Evolutionary conservation across 1,140 invertebrate genomes (phyloP), one percentile per base, ranked within the genome.

Genomic region (Drosophila bipectinata): DNA sequence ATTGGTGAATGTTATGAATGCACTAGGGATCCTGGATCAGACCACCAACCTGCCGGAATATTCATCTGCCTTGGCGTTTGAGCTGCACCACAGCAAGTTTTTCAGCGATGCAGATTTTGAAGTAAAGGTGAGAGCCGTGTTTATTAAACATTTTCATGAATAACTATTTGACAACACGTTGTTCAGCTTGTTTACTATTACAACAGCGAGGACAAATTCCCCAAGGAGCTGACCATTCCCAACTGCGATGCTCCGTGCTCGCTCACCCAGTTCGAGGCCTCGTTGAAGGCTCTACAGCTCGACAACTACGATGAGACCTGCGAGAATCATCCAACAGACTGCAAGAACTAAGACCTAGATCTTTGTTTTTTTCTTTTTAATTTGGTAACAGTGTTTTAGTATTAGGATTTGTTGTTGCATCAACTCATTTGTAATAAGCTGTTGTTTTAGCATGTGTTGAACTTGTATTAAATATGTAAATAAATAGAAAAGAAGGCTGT

Each of bases 61-160:
- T 90, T 95, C 95, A 1, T 94, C 95, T 1, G 94, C 94, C 12
- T 59, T 97, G 1, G 93, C 95, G 21, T 92, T 96, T 52, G 95
- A 97, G 88, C 79, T 95, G 10, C 94, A 95, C 77, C 92, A 94
- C 10, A 83, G 87, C 51, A 75, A 90, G 60, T 83, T 90, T 4
- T 91, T 78, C 37, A 84, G 77, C 44, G 91, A 91, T 48, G 90
- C 92, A 51, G 91, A 93, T 71, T 90, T 92, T 6, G 90, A 93
- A 90, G 91, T 94, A 5, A 93, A 93, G 81, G 93, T 94, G 60
- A 8, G 34, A 28, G 0, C 6, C 4, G 15, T n/a, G 4, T 0
- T 9, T 0, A 1, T 18, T 0, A 6, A 2, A 47, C 75, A 18
- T 52, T 4, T 72, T 41, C 26, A 3, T 21, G 21, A 21, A 21